Base-by-base conservation (phyloP, 2,888 invertebrate genomes). In the Agriotes lineatus region DNA sequence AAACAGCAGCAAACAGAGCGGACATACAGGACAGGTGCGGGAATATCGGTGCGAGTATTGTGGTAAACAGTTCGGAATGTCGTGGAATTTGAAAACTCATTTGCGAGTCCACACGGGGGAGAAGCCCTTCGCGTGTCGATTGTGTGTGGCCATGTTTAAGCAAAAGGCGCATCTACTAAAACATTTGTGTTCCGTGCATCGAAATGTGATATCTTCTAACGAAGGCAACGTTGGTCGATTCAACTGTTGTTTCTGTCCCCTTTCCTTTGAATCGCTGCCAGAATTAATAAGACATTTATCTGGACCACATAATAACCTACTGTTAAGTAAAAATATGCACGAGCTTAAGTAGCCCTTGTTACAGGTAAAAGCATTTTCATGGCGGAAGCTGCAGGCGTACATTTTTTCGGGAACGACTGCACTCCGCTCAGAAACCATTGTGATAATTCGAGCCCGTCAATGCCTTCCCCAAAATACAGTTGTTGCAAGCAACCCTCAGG, bases 91-190 rank as follows among this genome's bases (percentile, higher is more conserved):
- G 79, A 95, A 95, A 84, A 95, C 95, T 70, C 95, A 95, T 85
- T 87, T 95, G 65, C 88, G 95, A 80, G 95, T 95, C 18, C 95
- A 95, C 80, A 95, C 95, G 0, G 95, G 95, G 67, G 95, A 95
- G 78, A 95, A 95, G 82, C 95, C 95, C 0, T 95, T 95, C 81
- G 95, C 95, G 75, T 95, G 95, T 87, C 89, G 95, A 77, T 88
- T 95, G 50, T 95, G 95, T 81, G 94, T 95, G 67, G 95, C 95
- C 63, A 95, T 95, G 95, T 95, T 95, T 84, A 95, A 95, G 85
- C 95, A 95, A 80, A 95, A 95, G 82, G 95, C 95, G 4, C 95
- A 95, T 82, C 86, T 95, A 76, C 84, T 95, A 69, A 95, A 95
- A 86, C 95, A 95, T 81, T 87, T 95, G 80, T 95, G 95, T 85